Evolutionary conservation across 2,113 vertebrate species (phyloP), one percentile per base, ranked within the genome.

Genomic region (Sinocyclocheilus rhinocerous): DNA sequence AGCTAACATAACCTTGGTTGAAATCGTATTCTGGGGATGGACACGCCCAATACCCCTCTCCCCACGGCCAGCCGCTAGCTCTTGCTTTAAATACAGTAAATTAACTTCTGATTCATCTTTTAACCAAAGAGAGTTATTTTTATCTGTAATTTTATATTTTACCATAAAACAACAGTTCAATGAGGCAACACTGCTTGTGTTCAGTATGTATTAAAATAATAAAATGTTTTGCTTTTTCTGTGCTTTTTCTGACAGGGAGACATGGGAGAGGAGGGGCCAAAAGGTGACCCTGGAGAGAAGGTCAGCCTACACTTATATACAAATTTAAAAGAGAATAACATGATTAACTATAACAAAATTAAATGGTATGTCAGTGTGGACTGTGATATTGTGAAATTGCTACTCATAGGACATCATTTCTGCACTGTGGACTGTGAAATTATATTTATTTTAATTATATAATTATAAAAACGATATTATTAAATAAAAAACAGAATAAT

Each of bases 241-340:
- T 8, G 65, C 22, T 91, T 50, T 92, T n/a, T 76, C 73, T 76
- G 45, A 26, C 87, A 99, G 97, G 98, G 97, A 63, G 97, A 98
- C 84, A 89, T 95, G 93, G 98, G 97, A 7, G 96, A 97, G 90
- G 94, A 94, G 24, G 98, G 98, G 50, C 94, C 82, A 3, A 99
- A 97, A 93, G 98, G 98, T 87, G 96, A 97, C 42, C 55, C 90
- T 0, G 97, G 97, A 52, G 96, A 96, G 93, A 99, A 99, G 98
- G 97, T 99, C 96, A 24, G 76, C 29, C 69, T 86, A 29, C n/a
- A 16, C 18, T 87, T 88, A 18, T 33, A 18, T 18, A 33, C 65
- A 69, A 18, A 69, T 67, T 69, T 69, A n/a, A 69, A 69, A 18
- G 15, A 18, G 15, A 18, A 69, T 33, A 69, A 69, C 15, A 18